Conservation (phyloP, 1,140 invertebrate species). For the Coptotermes formosanus region DNA sequence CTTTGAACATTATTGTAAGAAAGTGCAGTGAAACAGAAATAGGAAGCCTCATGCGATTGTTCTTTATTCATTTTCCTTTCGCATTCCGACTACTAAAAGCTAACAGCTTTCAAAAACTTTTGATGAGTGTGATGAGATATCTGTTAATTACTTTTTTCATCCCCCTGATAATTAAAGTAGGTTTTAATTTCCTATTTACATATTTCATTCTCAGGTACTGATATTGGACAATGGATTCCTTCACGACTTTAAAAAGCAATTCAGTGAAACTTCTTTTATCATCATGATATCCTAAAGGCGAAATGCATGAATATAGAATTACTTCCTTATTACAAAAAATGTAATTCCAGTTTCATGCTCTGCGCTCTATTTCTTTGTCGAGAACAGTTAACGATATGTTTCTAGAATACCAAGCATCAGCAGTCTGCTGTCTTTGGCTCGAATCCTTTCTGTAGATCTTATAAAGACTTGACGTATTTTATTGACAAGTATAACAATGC, state of each 20-base stretch:
- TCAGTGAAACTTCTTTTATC: background rate
- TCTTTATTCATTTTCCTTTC: background rate
- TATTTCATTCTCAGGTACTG: background rate
- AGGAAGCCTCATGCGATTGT: background rate
- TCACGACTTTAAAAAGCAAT: background rate
- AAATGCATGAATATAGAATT: too few relatives aligned
- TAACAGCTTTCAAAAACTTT: background rate
- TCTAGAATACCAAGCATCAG: too few relatives aligned
- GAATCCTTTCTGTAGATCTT: too few relatives aligned
- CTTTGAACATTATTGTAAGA: too few relatives aligned
- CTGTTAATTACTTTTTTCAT: slow-evolving; percentile 6
- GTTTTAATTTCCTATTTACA: background rate
- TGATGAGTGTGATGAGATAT: background rate
- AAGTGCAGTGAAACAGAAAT: background rate
- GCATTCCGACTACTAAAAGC: background rate
- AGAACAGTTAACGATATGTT: too few relatives aligned
- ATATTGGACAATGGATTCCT: background rate
- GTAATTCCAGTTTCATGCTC: too few relatives aligned
- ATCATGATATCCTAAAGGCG: too few relatives aligned
- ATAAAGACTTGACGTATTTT: too few relatives aligned
- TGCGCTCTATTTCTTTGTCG: too few relatives aligned
- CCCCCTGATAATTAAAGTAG: background rate
- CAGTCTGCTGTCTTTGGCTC: too few relatives aligned
- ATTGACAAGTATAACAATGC: too few relatives aligned
- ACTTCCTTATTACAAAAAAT: too few relatives aligned